These are phyloP conservation scores for Brachionus manjavacas DNA, from an alignment of 1,140 invertebrate genomes.

Conservation along the genomic window DNA sequence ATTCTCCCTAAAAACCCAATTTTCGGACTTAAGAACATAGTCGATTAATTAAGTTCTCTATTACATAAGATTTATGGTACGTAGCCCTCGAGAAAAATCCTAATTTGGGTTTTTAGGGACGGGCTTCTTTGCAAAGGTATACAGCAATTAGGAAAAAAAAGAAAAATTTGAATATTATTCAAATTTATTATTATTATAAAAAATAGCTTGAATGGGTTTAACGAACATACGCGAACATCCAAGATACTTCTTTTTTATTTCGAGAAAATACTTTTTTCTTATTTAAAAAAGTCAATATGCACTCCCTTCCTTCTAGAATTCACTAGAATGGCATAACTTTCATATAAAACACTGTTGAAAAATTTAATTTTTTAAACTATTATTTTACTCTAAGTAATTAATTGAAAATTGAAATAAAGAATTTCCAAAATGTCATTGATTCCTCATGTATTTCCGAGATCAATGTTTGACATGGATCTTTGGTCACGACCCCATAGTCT, in stretches of 20 bases:
- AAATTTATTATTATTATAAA: not conserved
- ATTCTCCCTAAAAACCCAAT: no score
- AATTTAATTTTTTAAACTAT: not conserved
- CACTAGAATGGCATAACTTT: not conserved
- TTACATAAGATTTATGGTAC: no score
- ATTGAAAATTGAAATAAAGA: not conserved
- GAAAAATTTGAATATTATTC: no score
- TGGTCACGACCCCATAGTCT: not conserved
- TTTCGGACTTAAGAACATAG: no score
- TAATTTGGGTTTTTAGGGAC: no score
- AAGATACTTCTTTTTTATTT: not conserved
- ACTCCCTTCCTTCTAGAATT: not conserved
- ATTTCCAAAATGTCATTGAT: not conserved
- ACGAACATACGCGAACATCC: not conserved
- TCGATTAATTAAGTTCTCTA: no score
- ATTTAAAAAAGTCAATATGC: not conserved
- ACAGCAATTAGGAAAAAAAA: no score
- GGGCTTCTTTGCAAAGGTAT: no score
- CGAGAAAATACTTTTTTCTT: not conserved
- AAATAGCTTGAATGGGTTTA: not conserved
- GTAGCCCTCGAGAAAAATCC: no score
- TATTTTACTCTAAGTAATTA: not conserved
- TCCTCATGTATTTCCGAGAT: slow-evolving; percentile 5
- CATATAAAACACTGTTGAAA: not conserved
- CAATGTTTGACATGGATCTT: slow-evolving; percentile 39